These are phyloP conservation scores for Hanleya hanleyi DNA, from an alignment of 2,888 invertebrate species.

Conservation along the genomic window DNA sequence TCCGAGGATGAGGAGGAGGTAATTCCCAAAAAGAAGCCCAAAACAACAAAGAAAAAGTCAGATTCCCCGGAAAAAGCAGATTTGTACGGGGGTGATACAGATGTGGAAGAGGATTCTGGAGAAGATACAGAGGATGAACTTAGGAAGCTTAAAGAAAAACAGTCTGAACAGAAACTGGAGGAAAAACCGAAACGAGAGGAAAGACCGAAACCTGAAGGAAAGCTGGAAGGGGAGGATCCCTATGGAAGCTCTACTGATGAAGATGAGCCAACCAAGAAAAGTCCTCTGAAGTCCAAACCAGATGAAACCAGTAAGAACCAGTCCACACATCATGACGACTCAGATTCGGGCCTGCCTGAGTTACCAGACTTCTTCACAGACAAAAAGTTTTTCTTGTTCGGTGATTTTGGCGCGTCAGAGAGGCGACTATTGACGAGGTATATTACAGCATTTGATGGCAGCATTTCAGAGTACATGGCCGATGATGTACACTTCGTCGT, in stretches of 20 bases:
- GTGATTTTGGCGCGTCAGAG: slow-evolving; percentile 55
- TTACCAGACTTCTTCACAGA: slow-evolving; percentile 66
- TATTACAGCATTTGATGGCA: slow-evolving; percentile 80
- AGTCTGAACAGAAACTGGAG: too few relatives aligned
- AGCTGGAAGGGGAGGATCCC: slow-evolving; percentile 37
- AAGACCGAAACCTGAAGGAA: slow-evolving; percentile 6
- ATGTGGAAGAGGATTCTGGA: slow-evolving; percentile 46
- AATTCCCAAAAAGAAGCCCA: slow-evolving; percentile 49
- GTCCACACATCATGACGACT: too few relatives aligned
- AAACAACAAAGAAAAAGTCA: slow-evolving; percentile 32
- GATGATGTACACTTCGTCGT: slow-evolving; percentile 72
- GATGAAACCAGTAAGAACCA: slow-evolving; percentile 27
- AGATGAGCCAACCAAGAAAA: slow-evolving; percentile 41
- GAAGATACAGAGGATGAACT: slow-evolving; percentile 81
- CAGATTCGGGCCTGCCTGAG: slow-evolving; percentile 62
- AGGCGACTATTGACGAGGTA: slow-evolving; percentile 58
- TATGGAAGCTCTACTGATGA: slow-evolving; percentile 66
- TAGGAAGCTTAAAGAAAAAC: too few relatives aligned
- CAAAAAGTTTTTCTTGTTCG: slow-evolving; percentile 70
- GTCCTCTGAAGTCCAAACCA: slow-evolving; percentile 9
- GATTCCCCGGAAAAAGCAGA: too few relatives aligned
- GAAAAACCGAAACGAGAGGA: too few relatives aligned
- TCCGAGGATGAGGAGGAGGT: slow-evolving; percentile 56
- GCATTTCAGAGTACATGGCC: slow-evolving; percentile 72
- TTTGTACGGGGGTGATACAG: slow-evolving; percentile 20